These are phyloP conservation scores for Stegodyphus dumicola DNA, from an alignment of 1,140 invertebrate genomes.

Conservation along the genomic window DNA sequence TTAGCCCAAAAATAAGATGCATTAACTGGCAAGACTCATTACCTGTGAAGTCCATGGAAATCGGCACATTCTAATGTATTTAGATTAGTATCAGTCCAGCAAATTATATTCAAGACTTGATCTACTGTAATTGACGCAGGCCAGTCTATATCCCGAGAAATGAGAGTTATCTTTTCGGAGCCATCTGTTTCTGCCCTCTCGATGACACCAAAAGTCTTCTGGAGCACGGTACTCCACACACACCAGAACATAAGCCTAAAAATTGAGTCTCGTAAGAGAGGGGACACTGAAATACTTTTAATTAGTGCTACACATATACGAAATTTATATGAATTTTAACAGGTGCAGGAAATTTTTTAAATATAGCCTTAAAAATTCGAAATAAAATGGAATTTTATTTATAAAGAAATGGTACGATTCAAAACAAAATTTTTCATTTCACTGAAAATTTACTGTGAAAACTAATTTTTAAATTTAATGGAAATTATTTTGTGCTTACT, in stretches of 20 bases:
- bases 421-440: too few relatives aligned
- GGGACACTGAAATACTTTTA: too few relatives aligned
- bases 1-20: too few relatives aligned
- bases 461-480: too few relatives aligned
- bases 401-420: too few relatives aligned
- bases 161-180: constrained; percentile 79
- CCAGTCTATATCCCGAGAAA: constrained; percentile 71
- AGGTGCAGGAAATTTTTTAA: too few relatives aligned
- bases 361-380: too few relatives aligned
- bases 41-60: constrained; percentile 59
- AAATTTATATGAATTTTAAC: too few relatives aligned
- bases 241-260: constrained; percentile 36
- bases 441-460: too few relatives aligned
- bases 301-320: too few relatives aligned
- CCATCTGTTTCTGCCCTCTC: constrained; percentile 91
- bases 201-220: constrained; percentile 67
- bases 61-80: constrained; percentile 68
- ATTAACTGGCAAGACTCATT: neutral
- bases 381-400: too few relatives aligned
- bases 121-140: constrained; percentile 71
- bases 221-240: neutral
- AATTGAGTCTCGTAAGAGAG: constrained; percentile 3
- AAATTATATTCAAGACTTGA: constrained; percentile 68
- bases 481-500: too few relatives aligned
- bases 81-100: constrained; percentile 72